Base-by-base conservation (phyloP, 2,888 invertebrate genomes). In the Drosophila neotestacea region DNA sequence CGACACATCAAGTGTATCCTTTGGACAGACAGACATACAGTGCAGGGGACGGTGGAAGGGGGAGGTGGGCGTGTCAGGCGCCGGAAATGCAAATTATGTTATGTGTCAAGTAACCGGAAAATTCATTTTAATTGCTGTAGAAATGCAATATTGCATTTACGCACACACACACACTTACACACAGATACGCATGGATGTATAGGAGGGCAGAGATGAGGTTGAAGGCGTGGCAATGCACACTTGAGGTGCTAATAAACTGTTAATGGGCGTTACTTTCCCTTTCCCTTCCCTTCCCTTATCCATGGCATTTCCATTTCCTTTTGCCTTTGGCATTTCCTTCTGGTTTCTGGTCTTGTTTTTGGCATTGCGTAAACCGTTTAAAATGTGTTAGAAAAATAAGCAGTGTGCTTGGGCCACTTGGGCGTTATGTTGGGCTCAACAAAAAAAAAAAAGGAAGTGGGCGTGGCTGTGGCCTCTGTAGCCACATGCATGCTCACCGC, bases 21-120 rank as follows among this genome's bases (percentile, higher is more conserved):
- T 1, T 34, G 51, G 10, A 13, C 16, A 32, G 51, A 27, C 11
- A 10, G 30, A 32, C n/a, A 36, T 16, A 16, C 16, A 16, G 16
- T 1, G 16, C 16, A 16, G 16, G 16, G 16, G 16, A 16, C 16
- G 16, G 16, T n/a, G 16, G 16, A 1, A 16, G 44, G 28, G 0
- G 28, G 0, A 38, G 4, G 44, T 41, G 56, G 34, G 56, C 42
- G 56, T 69, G 67, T 38, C 72, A 48, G 71, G 61, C 69, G 78
- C 66, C 85, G 91, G 91, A 91, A 77, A 89, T 90, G 90, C 90
- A 91, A 91, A 91, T 91, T 91, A 91, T 90, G 91, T 91, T 90
- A 88, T 89, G 90, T 91, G 91, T 90, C 91, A 91, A 91, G 91
- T 90, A 88, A 88, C 91, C 91, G 91, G 91, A 91, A 90, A 91